Evolutionary conservation across 1,140 invertebrate species (phyloP), one percentile per base, ranked within the genome.

Genomic region (Camponotus vicinus): DNA sequence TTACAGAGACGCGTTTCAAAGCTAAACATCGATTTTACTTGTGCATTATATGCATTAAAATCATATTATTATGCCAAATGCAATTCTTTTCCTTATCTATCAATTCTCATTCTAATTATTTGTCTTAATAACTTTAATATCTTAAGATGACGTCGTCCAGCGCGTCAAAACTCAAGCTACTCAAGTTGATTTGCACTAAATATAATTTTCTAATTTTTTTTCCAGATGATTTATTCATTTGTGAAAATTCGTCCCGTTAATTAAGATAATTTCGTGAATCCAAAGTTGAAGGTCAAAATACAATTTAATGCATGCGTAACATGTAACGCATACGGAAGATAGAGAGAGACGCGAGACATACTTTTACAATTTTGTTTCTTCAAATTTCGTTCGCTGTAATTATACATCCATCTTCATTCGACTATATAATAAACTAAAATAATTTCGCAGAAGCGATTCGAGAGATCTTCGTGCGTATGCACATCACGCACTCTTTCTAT

Each of bases 1-100:
- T 61, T 21, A 59, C 6, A 78, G 59, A 3, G 45, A 49, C 11
- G 1, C 27, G 34, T 27, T 32, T 64, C 40, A 34, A 45, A 66
- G 7, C 0, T 76, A 73, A 2, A 76, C 21, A 42, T 4, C 18
- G 18, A 77, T 0, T n/a, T 49, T 21, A 69, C n/a, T 78, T 13
- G 18, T 67, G 18, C 42, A 18, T 64, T n/a, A 45, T n/a, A n/a
- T 80, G 21, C 13, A 70, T 27, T 27, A 3, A 69, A 4, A n/a
- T 5, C 32, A 11, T 6, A 18, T 9, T 45, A 21, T 37, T 9
- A 52, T 18, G 32, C 21, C 61, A 67, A 37, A 27, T 9, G 27
- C 45, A 69, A 45, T 21, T 78, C 52, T 40, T 77, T 78, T 78
- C 2, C 15, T 45, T 66, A 42, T 66, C 21, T 13, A 66, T 15